These are phyloP conservation scores for Syrista parreyssii DNA, from an alignment of 2,888 invertebrate species.

Conservation along the genomic window DNA sequence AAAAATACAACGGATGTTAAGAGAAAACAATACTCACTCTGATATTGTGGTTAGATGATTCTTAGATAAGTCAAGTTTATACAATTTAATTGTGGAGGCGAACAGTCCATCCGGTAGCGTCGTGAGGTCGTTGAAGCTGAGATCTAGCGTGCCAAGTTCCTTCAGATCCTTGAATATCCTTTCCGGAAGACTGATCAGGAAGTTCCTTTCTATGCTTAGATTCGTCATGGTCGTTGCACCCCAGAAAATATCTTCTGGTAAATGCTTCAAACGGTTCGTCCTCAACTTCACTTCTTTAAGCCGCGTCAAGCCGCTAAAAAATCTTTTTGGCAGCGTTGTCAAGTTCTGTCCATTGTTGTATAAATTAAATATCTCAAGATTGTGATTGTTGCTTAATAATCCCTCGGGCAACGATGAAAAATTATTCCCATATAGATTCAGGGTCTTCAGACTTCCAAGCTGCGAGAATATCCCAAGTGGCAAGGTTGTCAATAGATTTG, in stretches of 20 bases:
- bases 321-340: slow-evolving; percentile 69
- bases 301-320: slow-evolving; percentile 73
- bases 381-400: slow-evolving; percentile 70
- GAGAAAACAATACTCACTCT: slow-evolving; percentile 65
- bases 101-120: slow-evolving; percentile 73
- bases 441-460: slow-evolving; percentile 71
- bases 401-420: slow-evolving; percentile 73
- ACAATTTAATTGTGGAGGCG: slow-evolving; percentile 69
- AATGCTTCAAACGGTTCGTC: slow-evolving; percentile 68
- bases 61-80: slow-evolving; percentile 72
- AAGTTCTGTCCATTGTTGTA: slow-evolving; percentile 65
- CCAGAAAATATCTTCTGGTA: slow-evolving; percentile 75
- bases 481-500: slow-evolving; percentile 74
- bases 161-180: slow-evolving; percentile 74
- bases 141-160: slow-evolving; percentile 72
- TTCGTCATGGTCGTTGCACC: slow-evolving; percentile 71
- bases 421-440: slow-evolving; percentile 78
- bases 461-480: slow-evolving; percentile 73
- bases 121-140: slow-evolving; percentile 75
- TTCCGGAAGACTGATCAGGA: slow-evolving; percentile 68
- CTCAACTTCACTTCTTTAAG: slow-evolving; percentile 71
- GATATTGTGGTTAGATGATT: slow-evolving; percentile 74
- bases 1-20: not conserved
- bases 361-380: slow-evolving; percentile 67
- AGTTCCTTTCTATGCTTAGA: slow-evolving; percentile 72